A percentile compares a stretch with the other conserved stretches of the same genome.
Evolutionary conservation across 2,888 invertebrate species (phyloP).

Genomic region (Hypena proboscidalis): DNA sequence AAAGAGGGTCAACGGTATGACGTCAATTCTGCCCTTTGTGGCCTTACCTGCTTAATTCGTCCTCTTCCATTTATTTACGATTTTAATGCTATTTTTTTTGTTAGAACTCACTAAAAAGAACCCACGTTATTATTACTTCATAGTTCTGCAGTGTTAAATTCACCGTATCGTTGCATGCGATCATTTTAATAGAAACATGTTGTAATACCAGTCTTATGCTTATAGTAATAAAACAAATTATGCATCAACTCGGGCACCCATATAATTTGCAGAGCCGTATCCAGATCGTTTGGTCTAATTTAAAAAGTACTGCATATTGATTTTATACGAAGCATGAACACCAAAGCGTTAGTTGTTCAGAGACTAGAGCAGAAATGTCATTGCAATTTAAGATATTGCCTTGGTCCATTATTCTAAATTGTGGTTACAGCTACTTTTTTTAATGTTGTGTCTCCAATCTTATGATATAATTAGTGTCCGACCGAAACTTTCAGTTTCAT

Average conservation of each 20-base stretch:
- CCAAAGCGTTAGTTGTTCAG: too few species aligned
- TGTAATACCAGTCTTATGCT: slow-evolving; percentile 13
- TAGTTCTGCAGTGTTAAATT: slow-evolving; percentile 3
- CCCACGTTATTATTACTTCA: background rate
- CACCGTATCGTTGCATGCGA: slow-evolving; percentile 19
- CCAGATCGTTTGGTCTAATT: slow-evolving; percentile 43
- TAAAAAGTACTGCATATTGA: slow-evolving; percentile 29
- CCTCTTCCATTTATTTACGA: slow-evolving; percentile 7
- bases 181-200: slow-evolving; percentile 6
- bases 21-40: slow-evolving; percentile 43
- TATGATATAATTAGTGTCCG: too few species aligned
- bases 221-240: slow-evolving; percentile 18
- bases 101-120: background rate
- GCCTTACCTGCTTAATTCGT: slow-evolving; percentile 6
- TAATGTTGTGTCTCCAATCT: background rate
- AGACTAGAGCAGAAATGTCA: too few species aligned
- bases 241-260: slow-evolving; percentile 10
- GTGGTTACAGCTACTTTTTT: slow-evolving; percentile 6
- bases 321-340: background rate
- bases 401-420: slow-evolving; percentile 1
- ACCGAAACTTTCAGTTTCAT: too few species aligned
- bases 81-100: background rate
- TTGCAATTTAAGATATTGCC: slow-evolving; percentile 13
- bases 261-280: slow-evolving; percentile 42
- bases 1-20: slow-evolving; percentile 60